Conservation (phyloP, 2,797 vertebrate species). For the Typhlichthys eigenmanni region DNA sequence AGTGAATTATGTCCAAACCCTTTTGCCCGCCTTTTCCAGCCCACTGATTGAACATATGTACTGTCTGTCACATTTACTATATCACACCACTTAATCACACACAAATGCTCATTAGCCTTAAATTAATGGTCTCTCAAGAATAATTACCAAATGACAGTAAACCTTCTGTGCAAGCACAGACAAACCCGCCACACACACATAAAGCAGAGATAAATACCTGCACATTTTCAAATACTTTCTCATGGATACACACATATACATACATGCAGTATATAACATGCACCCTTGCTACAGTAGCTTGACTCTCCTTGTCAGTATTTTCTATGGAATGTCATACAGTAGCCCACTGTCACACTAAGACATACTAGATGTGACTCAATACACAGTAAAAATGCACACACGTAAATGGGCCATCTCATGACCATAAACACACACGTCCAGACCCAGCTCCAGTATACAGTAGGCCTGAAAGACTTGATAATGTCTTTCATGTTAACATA, state of each 20-base stretch:
- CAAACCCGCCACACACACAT: neutral
- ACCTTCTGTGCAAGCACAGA: conserved; percentile 16
- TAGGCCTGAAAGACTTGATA: too few relatives aligned
- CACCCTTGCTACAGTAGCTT: too few relatives aligned
- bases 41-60: conserved; percentile 77
- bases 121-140: conserved; percentile 66
- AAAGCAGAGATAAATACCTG: neutral
- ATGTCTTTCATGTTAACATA: too few relatives aligned
- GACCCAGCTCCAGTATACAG: too few relatives aligned
- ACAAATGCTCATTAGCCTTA: conserved; percentile 64
- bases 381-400: too few relatives aligned
- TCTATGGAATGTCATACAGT: too few relatives aligned
- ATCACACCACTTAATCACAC: conserved; percentile 57
- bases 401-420: too few relatives aligned
- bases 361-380: too few relatives aligned
- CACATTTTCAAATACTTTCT: conserved; percentile 14
- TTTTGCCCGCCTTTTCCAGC: conserved; percentile 60
- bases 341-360: too few relatives aligned
- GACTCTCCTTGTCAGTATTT: too few relatives aligned
- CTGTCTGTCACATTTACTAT: conserved; percentile 59
- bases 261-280: neutral
- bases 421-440: too few relatives aligned
- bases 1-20: conserved; percentile 52
- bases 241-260: conserved; percentile 11
- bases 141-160: conserved; percentile 60